A percentile compares a stretch with the other conserved stretches of the same genome.
Conservation (phyloP, 2,797 vertebrate species). For the Tenualosa thibaudeaui region DNA sequence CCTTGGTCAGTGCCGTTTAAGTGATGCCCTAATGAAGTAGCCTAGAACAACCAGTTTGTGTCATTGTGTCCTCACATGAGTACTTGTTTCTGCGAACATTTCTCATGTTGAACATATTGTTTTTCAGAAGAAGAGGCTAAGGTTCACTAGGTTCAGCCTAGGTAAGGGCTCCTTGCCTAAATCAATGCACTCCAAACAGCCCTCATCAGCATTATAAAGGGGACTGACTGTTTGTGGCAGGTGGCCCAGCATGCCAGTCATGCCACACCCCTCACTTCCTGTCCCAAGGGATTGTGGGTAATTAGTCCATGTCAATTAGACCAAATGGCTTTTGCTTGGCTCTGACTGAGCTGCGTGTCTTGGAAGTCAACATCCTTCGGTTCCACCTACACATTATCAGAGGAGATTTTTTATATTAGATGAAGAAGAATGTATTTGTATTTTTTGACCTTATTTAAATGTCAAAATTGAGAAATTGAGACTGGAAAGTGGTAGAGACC, state of each 20-base stretch:
- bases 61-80: background rate
- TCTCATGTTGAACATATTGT: too few relatives aligned
- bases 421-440: background rate
- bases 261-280: conserved; percentile 33
- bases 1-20: too few relatives aligned
- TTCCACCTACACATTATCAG: background rate
- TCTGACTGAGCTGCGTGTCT: conserved; percentile 31
- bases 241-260: conserved; percentile 23
- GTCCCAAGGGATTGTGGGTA: conserved; percentile 27
- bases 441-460: background rate
- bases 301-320: conserved; percentile 39
- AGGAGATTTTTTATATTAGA: background rate
- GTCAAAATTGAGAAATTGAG: conserved; percentile 33
- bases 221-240: conserved; percentile 28
- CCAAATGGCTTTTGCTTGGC: background rate
- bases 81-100: background rate
- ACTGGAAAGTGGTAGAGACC: background rate
- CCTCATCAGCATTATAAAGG: conserved; percentile 40
- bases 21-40: too few relatives aligned
- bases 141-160: conserved; percentile 3
- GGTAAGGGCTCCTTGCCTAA: background rate
- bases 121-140: background rate
- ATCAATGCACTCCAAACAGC: conserved; percentile 38
- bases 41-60: background rate
- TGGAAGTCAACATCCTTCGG: background rate